Evolutionary conservation across 2,797 vertebrate species (phyloP), one percentile per base, ranked within the genome.

Genomic region (Channallabes apus): DNA sequence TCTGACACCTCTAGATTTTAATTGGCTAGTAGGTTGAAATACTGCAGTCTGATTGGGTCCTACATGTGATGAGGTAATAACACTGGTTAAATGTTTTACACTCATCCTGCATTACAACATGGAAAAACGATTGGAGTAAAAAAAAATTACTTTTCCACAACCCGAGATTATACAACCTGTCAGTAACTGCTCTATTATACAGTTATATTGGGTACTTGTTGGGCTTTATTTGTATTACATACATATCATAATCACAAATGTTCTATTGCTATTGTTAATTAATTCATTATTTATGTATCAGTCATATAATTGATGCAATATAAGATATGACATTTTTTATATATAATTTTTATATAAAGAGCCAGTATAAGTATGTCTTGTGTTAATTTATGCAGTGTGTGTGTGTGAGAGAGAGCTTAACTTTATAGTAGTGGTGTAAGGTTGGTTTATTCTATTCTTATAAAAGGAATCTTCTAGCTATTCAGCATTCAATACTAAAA

Each of bases 361-460:
- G 7, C 56, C 8, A 75, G 24, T 46, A 14, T 56, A 54, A 75
- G 46, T 56, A 51, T 41, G 41, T 4, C 15, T 14, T 46, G 17
- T 76, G 73, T 76, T 18, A 29, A 29, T 76, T 15, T 75, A 27
- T 24, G 24, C n/a, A 15, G 0, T 59, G 29, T 75, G 41, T 73
- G 46, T 51, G 77, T 76, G 82, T 84, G 61, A 18, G 61, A 11
- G 61, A n/a, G 9, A 64, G 24, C 27, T 9, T 27, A 4, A 2
- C 27, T 29, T 78, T 72, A 77, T 46, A 0, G 27, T 76, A 58
- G 51, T 86, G 64, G 73, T 35, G n/a, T 64, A 82, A 2, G 4
- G 75, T 77, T 54, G 4, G 75, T 77, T 54, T 35, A 71, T 72
- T 79, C 61, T 27, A 27, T 78, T 76, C 51, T 24, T 71, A 62